Base-by-base conservation (phyloP, 2,113 vertebrate genomes). In the Catharus bicknelli region DNA sequence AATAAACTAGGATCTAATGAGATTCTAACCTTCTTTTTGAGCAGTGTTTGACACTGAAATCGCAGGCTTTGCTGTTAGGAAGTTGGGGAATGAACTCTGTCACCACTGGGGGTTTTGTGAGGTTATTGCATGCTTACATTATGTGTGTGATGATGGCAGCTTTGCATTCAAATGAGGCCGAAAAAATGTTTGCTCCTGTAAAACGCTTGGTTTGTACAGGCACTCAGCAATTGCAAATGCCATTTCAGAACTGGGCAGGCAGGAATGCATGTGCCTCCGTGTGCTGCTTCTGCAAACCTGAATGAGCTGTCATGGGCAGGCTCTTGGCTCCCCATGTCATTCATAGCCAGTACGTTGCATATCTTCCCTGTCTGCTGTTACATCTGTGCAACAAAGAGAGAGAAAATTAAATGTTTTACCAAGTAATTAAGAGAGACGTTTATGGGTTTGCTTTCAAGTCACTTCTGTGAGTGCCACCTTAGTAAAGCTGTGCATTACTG, bases 381-480 rank as follows among this genome's bases (percentile, higher is more conserved):
- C 51, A 91, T 43, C 42, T n/a, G 50, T 61, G 82, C 93, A 92
- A 78, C 67, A 79, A 82, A 82, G 48, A 57, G 15, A 73, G n/a
- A 40, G 54, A 77, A 93, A 90, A 76, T 42, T 2, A 66, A 90
- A 80, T n/a, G 70, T 48, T 87, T 83, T 73, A 80, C 32, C 36
- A 47, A 51, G 16, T 70, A 90, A 88, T 74, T 93, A 77, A 83
- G 69, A 88, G 58, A 63, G 26, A 86, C 15, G 0, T 55, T 91
- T 59, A 55, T 67, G 72, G 16, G 23, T 90, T 91, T 96, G 57
- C 68, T 90, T 93, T 93, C 59, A 80, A 90, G 67, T 74, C 59
- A 81, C 32, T 69, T 82, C 58, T 80, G 29, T 42, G 75, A 81
- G 45, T 8, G 2, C 25, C 73, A 50, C 61, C 45, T 89, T 51